Evolutionary conservation across 2,113 vertebrate genomes (phyloP).

Genomic region (Galbula dea): DNA sequence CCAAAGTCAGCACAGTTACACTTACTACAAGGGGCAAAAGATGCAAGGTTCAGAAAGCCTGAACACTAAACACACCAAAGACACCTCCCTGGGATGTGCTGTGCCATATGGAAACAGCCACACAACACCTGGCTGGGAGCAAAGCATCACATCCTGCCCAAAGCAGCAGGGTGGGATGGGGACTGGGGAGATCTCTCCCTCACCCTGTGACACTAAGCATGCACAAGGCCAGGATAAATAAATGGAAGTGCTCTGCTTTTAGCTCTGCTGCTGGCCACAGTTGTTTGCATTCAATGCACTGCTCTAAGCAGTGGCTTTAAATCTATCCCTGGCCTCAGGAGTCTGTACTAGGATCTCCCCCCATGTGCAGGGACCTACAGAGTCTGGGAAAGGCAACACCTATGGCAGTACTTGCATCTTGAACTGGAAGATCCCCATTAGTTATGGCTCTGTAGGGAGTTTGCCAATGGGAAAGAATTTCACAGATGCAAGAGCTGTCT

Average conservation of each 20-base stretch:
- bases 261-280: not conserved
- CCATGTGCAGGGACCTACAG: not conserved
- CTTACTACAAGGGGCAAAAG: not conserved
- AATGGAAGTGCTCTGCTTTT: not conserved
- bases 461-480: constrained; percentile 14
- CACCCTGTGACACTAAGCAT: not conserved
- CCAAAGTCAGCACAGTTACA: rapidly evolving
- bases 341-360: not conserved
- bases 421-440: not conserved
- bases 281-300: not conserved
- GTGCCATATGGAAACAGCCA: not conserved
- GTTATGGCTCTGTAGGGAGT: not conserved
- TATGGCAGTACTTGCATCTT: not conserved
- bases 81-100: not conserved
- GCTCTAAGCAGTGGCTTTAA: not conserved
- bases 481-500: not conserved
- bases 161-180: not conserved
- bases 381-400: not conserved
- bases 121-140: not conserved
- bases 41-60: not conserved
- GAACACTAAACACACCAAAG: not conserved
- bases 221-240: not conserved
- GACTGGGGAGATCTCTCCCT: not conserved
- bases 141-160: rapidly evolving
- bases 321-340: not conserved